Evolutionary conservation across 1,140 invertebrate species (phyloP), one percentile per base, ranked within the genome.

Genomic region (silkworm (Bombyx mori)): DNA sequence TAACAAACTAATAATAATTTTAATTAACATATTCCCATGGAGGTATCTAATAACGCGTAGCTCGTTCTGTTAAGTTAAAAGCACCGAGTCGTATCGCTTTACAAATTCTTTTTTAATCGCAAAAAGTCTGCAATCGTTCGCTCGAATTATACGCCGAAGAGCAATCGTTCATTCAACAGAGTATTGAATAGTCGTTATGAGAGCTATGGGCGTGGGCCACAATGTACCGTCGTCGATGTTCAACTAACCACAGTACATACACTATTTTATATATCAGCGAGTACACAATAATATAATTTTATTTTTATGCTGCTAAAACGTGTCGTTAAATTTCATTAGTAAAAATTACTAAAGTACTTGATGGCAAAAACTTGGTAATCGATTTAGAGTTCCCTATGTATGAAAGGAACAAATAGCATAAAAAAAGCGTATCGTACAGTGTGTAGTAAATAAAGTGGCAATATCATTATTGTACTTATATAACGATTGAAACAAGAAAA

Each of bases 101-200:
- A 86, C 83, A 84, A 69, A 48, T 61, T 60, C 58, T 75, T 79
- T 81, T 84, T 78, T 70, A 68, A 73, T 70, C 77, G 72, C 77
- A 73, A 79, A 76, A 75, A 64, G 56, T 70, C 66, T 56, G 64
- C 67, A 71, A 83, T 80, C 73, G 73, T 73, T 73, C 77, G 71
- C 71, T 71, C 62, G 71, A 79, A 83, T 81, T 79, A 77, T 77
- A 79, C 73, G 80, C 79, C 74, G 81, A 81, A 84, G 82, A 86
- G 80, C 80, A 85, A 85, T 85, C 80, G 71, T 76, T 86, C 75
- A 86, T 85, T 83, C 80, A 82, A 73, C 66, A 62, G 71, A 62
- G 67, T 79, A 83, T 86, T 86, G 83, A 86, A 86, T 83, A 82
- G 82, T 81, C 75, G 77, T 86, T 83, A 81, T 66, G 66, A 73